These are phyloP conservation scores for Cyrtorhinus lividipennis DNA, from an alignment of 1,140 invertebrate species.

Conservation along the genomic window DNA sequence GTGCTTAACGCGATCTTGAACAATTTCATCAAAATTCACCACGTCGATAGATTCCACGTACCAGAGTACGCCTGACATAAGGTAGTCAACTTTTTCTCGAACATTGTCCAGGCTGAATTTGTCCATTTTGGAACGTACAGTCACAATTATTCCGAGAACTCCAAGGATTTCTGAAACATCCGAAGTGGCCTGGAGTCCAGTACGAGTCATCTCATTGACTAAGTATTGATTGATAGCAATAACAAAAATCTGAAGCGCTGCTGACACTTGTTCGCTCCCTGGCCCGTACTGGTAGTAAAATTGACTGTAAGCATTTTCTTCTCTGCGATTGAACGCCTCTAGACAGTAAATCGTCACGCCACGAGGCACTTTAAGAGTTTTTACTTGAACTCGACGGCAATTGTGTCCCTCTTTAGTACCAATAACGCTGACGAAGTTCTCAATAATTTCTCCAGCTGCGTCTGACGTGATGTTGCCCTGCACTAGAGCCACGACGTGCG, in stretches of 20 bases:
- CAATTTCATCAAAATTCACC: conserved; percentile 44
- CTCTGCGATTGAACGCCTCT: neutral
- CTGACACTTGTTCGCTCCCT: conserved; percentile 42
- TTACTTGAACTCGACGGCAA: neutral
- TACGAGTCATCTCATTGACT: conserved; percentile 69
- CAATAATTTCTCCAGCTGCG: neutral
- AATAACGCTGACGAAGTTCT: neutral
- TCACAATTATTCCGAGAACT: conserved; percentile 54
- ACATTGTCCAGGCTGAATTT: conserved; percentile 52
- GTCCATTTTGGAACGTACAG: conserved; percentile 55
- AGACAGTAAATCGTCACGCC: neutral
- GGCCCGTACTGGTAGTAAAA: conserved; percentile 77
- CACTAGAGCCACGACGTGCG: conserved; percentile 18
- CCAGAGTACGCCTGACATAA: conserved; percentile 47
- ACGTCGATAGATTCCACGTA: conserved; percentile 41
- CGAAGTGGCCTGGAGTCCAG: conserved; percentile 81
- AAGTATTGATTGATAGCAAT: conserved; percentile 72
- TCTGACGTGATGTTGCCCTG: neutral
- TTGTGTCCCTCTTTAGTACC: neutral
- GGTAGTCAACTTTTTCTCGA: conserved; percentile 56
- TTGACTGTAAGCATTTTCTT: conserved; percentile 39
- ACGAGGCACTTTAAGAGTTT: neutral
- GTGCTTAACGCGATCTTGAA: conserved; percentile 49
- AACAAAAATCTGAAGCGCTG: conserved; percentile 62
- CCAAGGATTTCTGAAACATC: conserved; percentile 49